Conservation (phyloP, 2,113 vertebrate genomes). For the Chloropsis cyanopogon region DNA sequence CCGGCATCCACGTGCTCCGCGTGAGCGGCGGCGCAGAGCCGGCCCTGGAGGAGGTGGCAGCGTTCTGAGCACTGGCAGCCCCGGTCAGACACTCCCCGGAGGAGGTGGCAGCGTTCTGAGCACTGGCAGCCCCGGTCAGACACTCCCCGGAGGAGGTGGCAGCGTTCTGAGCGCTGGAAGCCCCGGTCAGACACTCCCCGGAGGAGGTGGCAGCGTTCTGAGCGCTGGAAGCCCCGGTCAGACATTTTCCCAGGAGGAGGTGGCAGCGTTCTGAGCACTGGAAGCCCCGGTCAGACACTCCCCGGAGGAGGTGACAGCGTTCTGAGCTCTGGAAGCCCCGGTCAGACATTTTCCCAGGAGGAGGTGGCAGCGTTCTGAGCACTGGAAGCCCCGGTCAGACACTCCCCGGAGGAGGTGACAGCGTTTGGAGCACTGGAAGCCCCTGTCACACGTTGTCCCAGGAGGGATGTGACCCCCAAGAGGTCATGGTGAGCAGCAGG, state of each 20-base stretch:
- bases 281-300: background rate
- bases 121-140: fast-evolving
- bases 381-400: background rate
- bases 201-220: background rate
- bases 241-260: background rate
- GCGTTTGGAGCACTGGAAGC: background rate
- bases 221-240: background rate
- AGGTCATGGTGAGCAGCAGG: background rate
- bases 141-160: constrained; percentile 40
- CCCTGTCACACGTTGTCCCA: background rate
- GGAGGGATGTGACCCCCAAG: fast-evolving
- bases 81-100: fast-evolving
- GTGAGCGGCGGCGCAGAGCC: background rate
- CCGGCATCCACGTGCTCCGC: constrained; percentile 80
- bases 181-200: background rate
- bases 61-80: constrained; percentile 47
- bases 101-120: background rate
- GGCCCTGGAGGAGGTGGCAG: constrained; percentile 58
- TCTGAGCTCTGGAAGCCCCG: background rate
- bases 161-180: constrained; percentile 48
- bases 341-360: background rate
- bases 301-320: background rate
- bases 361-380: constrained; percentile 70
- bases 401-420: background rate
- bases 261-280: constrained; percentile 63